phyloP scores from a whole-genome alignment of 2,113 vertebrate genomes.

The Pongo abelii region DNA sequence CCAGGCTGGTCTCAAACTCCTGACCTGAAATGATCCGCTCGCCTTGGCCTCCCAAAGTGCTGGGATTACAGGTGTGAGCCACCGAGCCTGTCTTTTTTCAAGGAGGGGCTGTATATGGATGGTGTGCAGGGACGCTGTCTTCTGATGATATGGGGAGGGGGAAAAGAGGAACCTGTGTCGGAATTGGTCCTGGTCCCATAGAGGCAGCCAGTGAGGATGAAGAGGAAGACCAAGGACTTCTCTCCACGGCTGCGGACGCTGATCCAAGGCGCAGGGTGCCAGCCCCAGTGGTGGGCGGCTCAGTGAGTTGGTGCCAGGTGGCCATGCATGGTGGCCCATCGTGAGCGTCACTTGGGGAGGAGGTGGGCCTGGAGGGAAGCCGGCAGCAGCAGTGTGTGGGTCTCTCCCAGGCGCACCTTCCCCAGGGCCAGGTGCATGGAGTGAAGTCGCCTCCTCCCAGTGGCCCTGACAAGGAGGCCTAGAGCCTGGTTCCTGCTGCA shows the following conservation, averaged over 20 bases:
- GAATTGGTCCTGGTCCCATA: background rate
- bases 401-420: slow-evolving; percentile 92
- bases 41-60: too few relatives aligned
- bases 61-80: too few relatives aligned
- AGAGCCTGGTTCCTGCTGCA: too few relatives aligned
- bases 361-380: slow-evolving; percentile 98
- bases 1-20: too few relatives aligned
- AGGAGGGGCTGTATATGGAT: background rate
- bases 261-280: background rate
- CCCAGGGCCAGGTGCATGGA: slow-evolving; percentile 94
- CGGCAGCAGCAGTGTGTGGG: slow-evolving; percentile 93
- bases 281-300: slow-evolving; percentile 76
- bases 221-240: background rate
- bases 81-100: background rate
- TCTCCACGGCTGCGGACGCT: slow-evolving; percentile 57
- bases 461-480: too few relatives aligned
- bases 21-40: too few relatives aligned
- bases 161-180: background rate
- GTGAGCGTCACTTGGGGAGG: slow-evolving; percentile 94
- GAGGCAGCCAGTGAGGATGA: background rate
- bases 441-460: slow-evolving; percentile 67
- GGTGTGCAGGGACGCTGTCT: background rate
- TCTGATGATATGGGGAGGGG: background rate
- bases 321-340: background rate
- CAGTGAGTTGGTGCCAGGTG: slow-evolving; percentile 37